Base-by-base conservation (phyloP, 1,140 invertebrate genomes). In the Tyrophagus putrescentiae region DNA sequence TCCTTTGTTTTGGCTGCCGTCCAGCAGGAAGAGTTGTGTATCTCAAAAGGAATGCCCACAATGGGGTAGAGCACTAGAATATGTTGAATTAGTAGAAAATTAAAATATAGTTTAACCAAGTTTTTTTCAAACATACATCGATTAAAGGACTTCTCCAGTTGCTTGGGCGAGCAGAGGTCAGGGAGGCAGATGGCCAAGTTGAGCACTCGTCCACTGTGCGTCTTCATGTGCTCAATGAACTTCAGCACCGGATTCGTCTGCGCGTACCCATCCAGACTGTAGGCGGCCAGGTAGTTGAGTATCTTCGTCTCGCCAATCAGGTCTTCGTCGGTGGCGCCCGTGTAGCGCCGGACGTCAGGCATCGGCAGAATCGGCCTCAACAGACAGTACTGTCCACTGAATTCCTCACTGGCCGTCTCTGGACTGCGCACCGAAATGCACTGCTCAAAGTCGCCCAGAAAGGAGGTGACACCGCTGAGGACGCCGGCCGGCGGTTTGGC, bases 21-120 rank as follows among this genome's bases (percentile, higher is more conserved):
- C 52, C 52, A 54, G 39, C 52, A 54, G 18, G 52, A 54, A 2
- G 52, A 54, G 3, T 54, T 27, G 9, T 54, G 52, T 32, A 54
- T 31, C 27, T 54, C 52, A 16, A 54, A 54, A 16, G 52, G 52
- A 31, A 54, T 54, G 1, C 52, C 52, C 7, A 54, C 27, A 3
- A 54, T 31, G 1, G 52, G 52, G 39, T 54, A 54, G 39, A 54
- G 52, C n/a, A 54, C 52, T 54, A 18, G 6, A 27, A 53, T 5
- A 53, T 5, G 13, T 5, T 53, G 23, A 5, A n/a, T n/a, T n/a
- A 7, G 7, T 48, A 48, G 11, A 48, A 6, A n/a, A 48, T 48
- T n/a, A 18, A 21, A 6, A 48, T 9, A 21, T 25, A 53, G 16
- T n/a, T 54, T 9, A 32, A 48, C 31, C 45, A 48, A 31, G 39